phyloP scores from a whole-genome alignment of 2,113 vertebrate species.

The Turdus rufiventris region DNA sequence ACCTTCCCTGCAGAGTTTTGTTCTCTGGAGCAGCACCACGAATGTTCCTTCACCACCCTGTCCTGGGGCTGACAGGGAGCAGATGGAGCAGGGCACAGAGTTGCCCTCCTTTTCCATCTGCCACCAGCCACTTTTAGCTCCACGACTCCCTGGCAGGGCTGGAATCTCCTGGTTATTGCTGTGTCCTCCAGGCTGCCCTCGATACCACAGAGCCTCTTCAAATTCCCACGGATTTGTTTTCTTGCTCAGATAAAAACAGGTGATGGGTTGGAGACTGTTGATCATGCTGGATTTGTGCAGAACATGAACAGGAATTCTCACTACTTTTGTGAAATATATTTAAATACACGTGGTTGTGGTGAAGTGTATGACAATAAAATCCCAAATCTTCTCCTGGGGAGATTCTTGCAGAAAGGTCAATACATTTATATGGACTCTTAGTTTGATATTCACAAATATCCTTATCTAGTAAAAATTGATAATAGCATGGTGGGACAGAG shows the following conservation, averaged over 20 bases:
- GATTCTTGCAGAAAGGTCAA: background rate
- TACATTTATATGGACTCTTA: background rate
- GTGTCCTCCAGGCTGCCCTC: background rate
- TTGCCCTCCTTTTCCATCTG: constrained; percentile 40
- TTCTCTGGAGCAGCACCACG: background rate
- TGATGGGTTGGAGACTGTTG: background rate
- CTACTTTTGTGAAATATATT: background rate
- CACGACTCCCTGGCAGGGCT: background rate
- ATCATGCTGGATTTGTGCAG: background rate
- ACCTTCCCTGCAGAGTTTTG: background rate
- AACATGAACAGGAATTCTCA: background rate
- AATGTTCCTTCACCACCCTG: background rate
- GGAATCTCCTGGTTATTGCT: background rate
- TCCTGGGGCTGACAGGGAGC: background rate
- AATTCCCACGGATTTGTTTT: background rate
- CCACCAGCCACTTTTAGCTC: constrained; percentile 21
- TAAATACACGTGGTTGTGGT: background rate
- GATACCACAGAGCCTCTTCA: background rate
- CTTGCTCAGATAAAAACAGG: background rate
- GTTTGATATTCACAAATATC: background rate
- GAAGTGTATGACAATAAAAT: background rate
- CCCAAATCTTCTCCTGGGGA: background rate
- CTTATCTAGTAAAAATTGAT: background rate
- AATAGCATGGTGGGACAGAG: background rate
- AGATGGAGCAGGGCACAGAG: constrained; percentile 9